These are phyloP conservation scores for Astropecten irregularis DNA, from an alignment of 53 echinoderm and acorn worm genomes.

Conservation along the genomic window DNA sequence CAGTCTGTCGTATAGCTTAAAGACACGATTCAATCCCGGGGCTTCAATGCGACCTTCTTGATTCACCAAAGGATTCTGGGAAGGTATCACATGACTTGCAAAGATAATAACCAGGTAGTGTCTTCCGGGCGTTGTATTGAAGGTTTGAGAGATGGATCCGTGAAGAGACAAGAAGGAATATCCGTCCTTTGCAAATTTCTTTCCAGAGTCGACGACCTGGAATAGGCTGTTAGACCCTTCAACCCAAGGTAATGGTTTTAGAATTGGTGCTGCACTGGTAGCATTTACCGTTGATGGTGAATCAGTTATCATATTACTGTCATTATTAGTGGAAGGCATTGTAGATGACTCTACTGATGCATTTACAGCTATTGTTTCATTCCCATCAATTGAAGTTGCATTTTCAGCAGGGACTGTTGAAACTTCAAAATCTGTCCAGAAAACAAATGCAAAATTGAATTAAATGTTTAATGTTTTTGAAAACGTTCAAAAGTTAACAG, in stretches of 20 bases:
- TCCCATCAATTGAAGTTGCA: too few species aligned
- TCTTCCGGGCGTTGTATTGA: slow-evolving; percentile 29
- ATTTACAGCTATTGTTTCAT: too few species aligned
- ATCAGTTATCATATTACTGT: neutral
- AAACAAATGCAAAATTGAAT: too few species aligned
- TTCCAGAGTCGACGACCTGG: neutral
- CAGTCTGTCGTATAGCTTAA: slow-evolving; percentile 34
- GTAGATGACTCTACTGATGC: neutral
- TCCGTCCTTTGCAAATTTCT: slow-evolving; percentile 12
- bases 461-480: too few species aligned
- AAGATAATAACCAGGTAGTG: slow-evolving; percentile 31
- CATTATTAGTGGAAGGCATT: neutral
- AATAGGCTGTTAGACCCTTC: neutral
- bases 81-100: slow-evolving; percentile 9
- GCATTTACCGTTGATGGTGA: neutral
- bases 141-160: slow-evolving; percentile 26
- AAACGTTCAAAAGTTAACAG: too few species aligned
- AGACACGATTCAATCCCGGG: slow-evolving; percentile 43
- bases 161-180: slow-evolving; percentile 19
- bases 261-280: neutral
- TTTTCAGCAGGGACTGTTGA: too few species aligned
- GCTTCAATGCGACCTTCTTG: slow-evolving; percentile 55
- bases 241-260: neutral
- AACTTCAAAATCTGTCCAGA: too few species aligned
- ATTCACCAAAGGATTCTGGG: slow-evolving; percentile 20